Conservation (phyloP, 2,888 invertebrate species). For the Clitarchus hookeri region DNA sequence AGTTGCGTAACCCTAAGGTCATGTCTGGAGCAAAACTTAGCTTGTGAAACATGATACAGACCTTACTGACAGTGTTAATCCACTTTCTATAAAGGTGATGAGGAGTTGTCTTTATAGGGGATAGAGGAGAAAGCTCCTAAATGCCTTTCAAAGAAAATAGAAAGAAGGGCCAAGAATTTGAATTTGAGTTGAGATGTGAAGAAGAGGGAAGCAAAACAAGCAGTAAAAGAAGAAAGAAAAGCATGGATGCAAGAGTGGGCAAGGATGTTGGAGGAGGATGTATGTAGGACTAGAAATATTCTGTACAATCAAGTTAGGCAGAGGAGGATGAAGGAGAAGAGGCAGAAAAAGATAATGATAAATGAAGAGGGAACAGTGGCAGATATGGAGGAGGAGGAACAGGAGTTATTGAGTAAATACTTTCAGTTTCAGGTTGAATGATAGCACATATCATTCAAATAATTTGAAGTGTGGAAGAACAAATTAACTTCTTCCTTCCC, state of each 20-base stretch:
- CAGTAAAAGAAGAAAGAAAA: background rate
- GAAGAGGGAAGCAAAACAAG: background rate
- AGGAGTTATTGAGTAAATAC: background rate
- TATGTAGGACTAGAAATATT: background rate
- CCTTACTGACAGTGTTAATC: too few species aligned
- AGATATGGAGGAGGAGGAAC: background rate
- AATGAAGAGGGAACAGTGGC: background rate
- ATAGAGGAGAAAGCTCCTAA: too few species aligned
- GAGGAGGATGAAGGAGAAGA: background rate
- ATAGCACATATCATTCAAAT: too few species aligned
- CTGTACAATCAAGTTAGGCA: background rate
- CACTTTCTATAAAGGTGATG: too few species aligned
- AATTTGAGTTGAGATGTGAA: background rate
- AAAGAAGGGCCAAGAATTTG: too few species aligned
- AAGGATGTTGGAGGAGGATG: slow-evolving; percentile 1
- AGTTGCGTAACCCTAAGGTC: too few species aligned
- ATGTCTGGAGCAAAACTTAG: too few species aligned
- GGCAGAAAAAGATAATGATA: background rate
- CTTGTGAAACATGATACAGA: too few species aligned
- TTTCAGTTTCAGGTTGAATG: background rate
- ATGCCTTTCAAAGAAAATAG: too few species aligned
- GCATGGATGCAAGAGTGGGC: background rate
- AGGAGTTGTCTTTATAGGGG: too few species aligned
- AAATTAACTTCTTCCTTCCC: too few species aligned
- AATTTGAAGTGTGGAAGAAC: too few species aligned